phyloP scores from a whole-genome alignment of 1,140 invertebrate species.

The Lutraria rhynchaena region DNA sequence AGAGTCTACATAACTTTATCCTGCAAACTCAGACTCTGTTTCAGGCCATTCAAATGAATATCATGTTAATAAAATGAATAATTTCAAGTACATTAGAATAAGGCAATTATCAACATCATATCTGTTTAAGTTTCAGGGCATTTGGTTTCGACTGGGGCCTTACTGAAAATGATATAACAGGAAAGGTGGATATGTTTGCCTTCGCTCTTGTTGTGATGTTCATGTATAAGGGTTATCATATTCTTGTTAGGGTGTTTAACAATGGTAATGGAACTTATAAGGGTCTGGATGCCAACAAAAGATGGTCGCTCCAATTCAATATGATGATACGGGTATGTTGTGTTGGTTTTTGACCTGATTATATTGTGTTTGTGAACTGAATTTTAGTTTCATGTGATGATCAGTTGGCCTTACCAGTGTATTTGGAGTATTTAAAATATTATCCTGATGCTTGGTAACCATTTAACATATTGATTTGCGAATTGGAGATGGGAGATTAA shows the following conservation, averaged over 20 bases:
- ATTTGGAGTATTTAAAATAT: too few relatives aligned
- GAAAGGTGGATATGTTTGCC: slow-evolving; percentile 57
- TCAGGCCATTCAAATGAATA: too few relatives aligned
- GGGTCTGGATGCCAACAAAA: not conserved
- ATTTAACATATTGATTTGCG: too few relatives aligned
- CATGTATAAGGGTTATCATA: slow-evolving; percentile 54
- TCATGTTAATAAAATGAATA: too few relatives aligned
- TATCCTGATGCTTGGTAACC: too few relatives aligned
- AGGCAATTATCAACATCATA: too few relatives aligned
- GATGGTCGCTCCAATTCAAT: slow-evolving; percentile 3
- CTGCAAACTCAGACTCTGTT: too few relatives aligned
- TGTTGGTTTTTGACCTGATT: not conserved
- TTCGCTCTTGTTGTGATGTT: slow-evolving; percentile 59
- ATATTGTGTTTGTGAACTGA: not conserved
- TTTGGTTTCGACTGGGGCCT: not conserved
- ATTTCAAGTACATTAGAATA: too few relatives aligned
- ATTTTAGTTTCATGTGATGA: not conserved
- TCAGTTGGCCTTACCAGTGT: too few relatives aligned
- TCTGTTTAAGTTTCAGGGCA: not conserved
- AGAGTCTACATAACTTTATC: not conserved
- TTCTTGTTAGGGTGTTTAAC: slow-evolving; percentile 36
- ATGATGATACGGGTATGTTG: slow-evolving; percentile 21
- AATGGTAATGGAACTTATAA: slow-evolving; percentile 42
- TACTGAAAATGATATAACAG: slow-evolving; percentile 42
- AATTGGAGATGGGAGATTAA: too few relatives aligned